Evolutionary conservation across 35 echinoderm and acorn worm species (phyloP).

Genomic region (Acanthaster planci): DNA sequence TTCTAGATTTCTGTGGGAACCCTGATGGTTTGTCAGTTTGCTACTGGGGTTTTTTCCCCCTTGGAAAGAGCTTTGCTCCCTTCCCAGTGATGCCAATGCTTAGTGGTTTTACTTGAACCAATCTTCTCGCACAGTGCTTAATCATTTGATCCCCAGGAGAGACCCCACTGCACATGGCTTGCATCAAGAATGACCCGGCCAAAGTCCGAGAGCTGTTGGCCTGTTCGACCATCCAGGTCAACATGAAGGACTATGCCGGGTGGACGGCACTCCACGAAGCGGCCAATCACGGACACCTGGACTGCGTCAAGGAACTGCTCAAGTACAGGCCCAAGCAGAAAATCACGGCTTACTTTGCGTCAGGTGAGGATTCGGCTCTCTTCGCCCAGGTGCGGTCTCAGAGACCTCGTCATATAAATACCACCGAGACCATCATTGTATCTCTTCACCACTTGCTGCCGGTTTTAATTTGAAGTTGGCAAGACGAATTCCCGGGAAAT

Average conservation of each 20-base stretch:
- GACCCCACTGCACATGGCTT: conserved; percentile 76
- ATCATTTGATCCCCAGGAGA: conserved; percentile 62
- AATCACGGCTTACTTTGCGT: conserved; percentile 32
- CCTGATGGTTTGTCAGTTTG: no score
- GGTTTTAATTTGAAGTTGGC: no score
- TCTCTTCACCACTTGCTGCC: neutral
- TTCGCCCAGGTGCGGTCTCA: neutral
- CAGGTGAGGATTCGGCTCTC: neutral
- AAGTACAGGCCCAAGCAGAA: conserved; percentile 53
- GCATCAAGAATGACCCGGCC: conserved; percentile 72
- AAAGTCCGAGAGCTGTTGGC: conserved; percentile 70
- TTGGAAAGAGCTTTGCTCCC: no score
- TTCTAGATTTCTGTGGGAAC: no score
- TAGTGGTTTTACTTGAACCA: no score
- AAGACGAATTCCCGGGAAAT: no score
- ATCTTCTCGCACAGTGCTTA: no score
- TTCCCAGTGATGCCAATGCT: no score
- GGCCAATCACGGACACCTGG: conserved; percentile 69
- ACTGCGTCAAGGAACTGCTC: conserved; percentile 75
- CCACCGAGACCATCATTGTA: neutral
- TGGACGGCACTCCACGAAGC: conserved; percentile 98
- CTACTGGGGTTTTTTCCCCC: no score
- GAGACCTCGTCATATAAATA: neutral
- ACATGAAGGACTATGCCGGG: conserved; percentile 67
- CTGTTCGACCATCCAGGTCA: conserved; percentile 72